phyloP scores from a whole-genome alignment of 92 coral and sea anemone genomes.

The Parazoanthus swiftii region DNA sequence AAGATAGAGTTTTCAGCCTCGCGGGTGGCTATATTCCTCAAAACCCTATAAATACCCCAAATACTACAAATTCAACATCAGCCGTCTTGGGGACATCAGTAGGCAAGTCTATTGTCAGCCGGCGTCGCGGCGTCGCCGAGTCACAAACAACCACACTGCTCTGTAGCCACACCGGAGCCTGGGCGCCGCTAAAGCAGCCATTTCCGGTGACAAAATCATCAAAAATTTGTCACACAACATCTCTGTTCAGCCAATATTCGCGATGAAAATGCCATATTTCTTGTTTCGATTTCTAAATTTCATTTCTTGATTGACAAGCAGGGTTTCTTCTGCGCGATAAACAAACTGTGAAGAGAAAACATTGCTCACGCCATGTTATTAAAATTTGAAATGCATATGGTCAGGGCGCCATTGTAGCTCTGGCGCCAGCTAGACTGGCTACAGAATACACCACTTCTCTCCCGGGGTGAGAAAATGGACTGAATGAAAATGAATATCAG shows the following conservation, averaged over 20 bases:
- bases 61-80: constrained; percentile 82
- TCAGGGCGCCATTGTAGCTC: constrained; percentile 73
- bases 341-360: constrained; percentile 63
- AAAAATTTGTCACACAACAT: constrained; percentile 41
- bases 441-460: constrained; percentile 60
- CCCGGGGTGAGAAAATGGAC: constrained; percentile 90
- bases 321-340: constrained; percentile 45
- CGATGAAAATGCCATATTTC: not conserved
- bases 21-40: constrained; percentile 39
- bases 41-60: constrained; percentile 63
- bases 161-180: constrained; percentile 59
- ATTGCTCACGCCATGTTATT: constrained; percentile 63
- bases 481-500: constrained; percentile 57
- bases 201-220: constrained; percentile 67
- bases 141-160: constrained; percentile 78
- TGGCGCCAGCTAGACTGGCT: constrained; percentile 85
- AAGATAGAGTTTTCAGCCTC: constrained; percentile 20
- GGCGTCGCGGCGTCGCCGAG: constrained; percentile 95
- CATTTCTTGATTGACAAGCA: constrained; percentile 31
- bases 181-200: constrained; percentile 61
- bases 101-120: constrained; percentile 66
- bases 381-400: constrained; percentile 91
- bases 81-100: constrained; percentile 80
- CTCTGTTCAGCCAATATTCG: not conserved
- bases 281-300: not conserved